phyloP scores from a whole-genome alignment of 1,140 invertebrate genomes.

The Tetramorium alpestre region DNA sequence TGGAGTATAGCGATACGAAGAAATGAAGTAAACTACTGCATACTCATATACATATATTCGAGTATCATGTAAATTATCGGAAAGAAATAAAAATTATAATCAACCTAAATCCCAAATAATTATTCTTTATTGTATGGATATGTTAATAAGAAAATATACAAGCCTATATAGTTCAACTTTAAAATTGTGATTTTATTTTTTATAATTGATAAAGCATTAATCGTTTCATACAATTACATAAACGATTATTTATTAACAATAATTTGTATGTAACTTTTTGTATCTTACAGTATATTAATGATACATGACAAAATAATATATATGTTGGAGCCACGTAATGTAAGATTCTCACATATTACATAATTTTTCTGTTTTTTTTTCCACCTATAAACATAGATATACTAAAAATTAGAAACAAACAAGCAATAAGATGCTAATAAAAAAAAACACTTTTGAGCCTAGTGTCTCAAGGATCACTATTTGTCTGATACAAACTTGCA shows the following conservation, averaged over 20 bases:
- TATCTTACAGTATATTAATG: not conserved
- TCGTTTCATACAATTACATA: constrained; percentile 17
- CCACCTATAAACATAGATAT: not conserved
- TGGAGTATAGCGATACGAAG: constrained; percentile 30
- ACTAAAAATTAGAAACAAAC: not conserved
- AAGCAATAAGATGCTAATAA: not conserved
- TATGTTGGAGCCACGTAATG: not conserved
- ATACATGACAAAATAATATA: not conserved
- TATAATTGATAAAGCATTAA: constrained; percentile 4
- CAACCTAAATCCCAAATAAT: constrained; percentile 15
- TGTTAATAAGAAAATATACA: constrained; percentile 21
- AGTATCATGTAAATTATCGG: constrained; percentile 66
- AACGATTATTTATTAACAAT: not conserved
- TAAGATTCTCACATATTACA: not conserved
- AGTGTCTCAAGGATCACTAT: not conserved
- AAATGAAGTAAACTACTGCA: constrained; percentile 32
- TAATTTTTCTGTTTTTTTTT: not conserved
- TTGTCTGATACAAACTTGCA: not conserved
- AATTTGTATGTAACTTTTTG: constrained; percentile 27
- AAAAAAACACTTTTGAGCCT: not conserved
- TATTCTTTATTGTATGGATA: constrained; percentile 16
- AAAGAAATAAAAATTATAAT: constrained; percentile 63
- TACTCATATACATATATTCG: constrained; percentile 42
- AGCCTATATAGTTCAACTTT: not conserved
- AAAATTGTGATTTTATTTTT: constrained; percentile 27